phyloP scores from a whole-genome alignment of 1,140 invertebrate species.

The Zaprionus ornatus region DNA sequence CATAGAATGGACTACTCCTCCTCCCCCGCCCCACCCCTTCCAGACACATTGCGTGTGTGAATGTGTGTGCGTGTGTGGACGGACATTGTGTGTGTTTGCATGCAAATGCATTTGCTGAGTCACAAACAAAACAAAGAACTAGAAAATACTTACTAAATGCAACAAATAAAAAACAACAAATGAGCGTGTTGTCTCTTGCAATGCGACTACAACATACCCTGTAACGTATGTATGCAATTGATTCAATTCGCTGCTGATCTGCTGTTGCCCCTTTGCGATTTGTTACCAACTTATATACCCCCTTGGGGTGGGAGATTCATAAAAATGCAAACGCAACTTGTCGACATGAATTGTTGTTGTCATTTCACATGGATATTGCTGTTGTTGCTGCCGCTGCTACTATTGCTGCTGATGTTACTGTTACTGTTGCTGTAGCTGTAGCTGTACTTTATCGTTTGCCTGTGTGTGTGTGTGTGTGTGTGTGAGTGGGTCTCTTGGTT shows the following conservation, averaged over 20 bases:
- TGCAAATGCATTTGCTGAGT: conserved; percentile 43
- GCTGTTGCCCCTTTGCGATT: background rate
- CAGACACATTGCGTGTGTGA: background rate
- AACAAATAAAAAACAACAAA: conserved; percentile 38
- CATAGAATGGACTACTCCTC: background rate
- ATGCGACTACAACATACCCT: conserved; percentile 14
- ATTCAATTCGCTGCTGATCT: background rate
- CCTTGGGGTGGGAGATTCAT: background rate
- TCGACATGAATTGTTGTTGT: conserved; percentile 81
- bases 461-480: conserved; percentile 6
- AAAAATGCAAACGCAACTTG: conserved; percentile 73
- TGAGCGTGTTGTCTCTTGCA: background rate
- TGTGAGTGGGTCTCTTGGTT: conserved; percentile 31
- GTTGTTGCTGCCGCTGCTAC: conserved; percentile 31
- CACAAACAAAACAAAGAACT: conserved; percentile 32
- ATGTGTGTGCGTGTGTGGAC: conserved; percentile 2
- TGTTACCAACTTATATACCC: conserved; percentile 5
- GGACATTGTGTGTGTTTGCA: conserved; percentile 31
- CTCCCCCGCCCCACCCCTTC: background rate
- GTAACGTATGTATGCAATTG: background rate
- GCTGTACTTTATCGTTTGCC: conserved; percentile 54
- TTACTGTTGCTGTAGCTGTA: conserved; percentile 42
- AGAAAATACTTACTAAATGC: conserved; percentile 52
- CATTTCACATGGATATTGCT: conserved; percentile 60
- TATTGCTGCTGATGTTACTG: conserved; percentile 43